Percentiles rank a stretch among this genome's conserved stretches.
phyloP scores from a whole-genome alignment of 2,888 invertebrate species.

The Adelphocoris suturalis region DNA sequence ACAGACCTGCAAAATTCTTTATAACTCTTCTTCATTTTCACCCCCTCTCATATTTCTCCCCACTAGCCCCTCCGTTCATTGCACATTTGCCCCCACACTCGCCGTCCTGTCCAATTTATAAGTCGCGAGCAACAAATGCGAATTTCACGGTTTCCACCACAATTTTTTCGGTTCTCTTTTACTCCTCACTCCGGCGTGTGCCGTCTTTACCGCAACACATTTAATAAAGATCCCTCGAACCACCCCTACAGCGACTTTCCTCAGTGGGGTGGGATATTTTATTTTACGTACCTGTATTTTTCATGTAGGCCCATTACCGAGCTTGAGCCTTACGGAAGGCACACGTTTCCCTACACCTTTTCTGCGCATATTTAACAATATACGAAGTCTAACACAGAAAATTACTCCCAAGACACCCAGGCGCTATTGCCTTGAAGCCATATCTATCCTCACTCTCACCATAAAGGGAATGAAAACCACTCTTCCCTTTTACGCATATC shows the following conservation, averaged over 20 bases:
- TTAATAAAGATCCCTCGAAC: constrained; percentile 32
- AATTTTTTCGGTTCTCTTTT: not conserved
- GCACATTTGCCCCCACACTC: constrained; percentile 5
- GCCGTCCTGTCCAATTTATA: not conserved
- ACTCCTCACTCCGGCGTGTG: not conserved
- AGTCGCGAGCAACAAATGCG: constrained; percentile 24
- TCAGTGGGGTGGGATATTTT: not conserved
- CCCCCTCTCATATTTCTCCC: not conserved
- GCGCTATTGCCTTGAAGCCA: not conserved
- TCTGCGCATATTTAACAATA: constrained; percentile 4
- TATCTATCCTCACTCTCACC: not conserved
- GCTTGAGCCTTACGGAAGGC: not conserved
- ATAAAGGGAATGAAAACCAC: not conserved
- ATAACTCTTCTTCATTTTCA: constrained; percentile 15
- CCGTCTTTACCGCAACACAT: not conserved
- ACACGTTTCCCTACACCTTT: not conserved
- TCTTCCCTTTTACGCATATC: not conserved
- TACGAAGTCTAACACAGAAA: constrained; percentile 8
- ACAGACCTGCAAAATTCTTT: not conserved
- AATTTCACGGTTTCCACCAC: not conserved
- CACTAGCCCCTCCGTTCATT: not conserved
- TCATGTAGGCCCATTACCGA: not conserved
- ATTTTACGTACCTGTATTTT: constrained; percentile 3
- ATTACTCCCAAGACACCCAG: constrained; percentile 13
- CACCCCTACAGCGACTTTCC: not conserved